phyloP scores from a whole-genome alignment of 2,113 vertebrate species.

The Embiotoca jacksoni region DNA sequence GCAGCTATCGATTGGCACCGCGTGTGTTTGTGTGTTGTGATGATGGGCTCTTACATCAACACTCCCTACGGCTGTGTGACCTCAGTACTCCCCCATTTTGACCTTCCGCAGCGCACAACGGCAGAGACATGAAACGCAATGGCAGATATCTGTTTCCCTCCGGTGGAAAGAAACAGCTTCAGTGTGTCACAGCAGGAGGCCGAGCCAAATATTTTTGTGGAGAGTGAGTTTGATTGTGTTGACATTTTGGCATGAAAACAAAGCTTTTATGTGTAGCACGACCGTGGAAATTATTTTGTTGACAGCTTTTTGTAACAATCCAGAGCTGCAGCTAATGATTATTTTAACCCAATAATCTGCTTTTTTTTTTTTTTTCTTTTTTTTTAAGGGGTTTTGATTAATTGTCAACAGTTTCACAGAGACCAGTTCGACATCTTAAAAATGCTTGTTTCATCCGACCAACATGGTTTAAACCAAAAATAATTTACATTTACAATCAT shows the following conservation, averaged over 20 bases:
- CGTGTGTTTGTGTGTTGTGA: conserved; percentile 45
- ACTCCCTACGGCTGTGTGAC: conserved; percentile 48
- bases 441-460: no score
- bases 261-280: neutral
- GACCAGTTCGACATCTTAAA: no score
- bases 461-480: no score
- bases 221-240: conserved; percentile 3
- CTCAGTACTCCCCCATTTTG: conserved; percentile 50
- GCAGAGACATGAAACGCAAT: conserved; percentile 32
- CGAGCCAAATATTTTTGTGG: neutral
- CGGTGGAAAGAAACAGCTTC: conserved; percentile 18
- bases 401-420: neutral
- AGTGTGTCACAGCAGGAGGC: conserved; percentile 7
- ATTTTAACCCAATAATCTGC: neutral
- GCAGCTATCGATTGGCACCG: conserved; percentile 47
- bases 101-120: conserved; percentile 37
- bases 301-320: neutral
- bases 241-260: conserved; percentile 1
- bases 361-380: neutral
- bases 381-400: neutral
- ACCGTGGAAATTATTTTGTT: neutral
- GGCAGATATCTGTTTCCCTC: conserved; percentile 27
- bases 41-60: conserved; percentile 45
- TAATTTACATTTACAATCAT: no score
- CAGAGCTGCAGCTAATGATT: neutral